phyloP scores from a whole-genome alignment of 2,113 vertebrate genomes.

The Apaloderma vittatum region DNA sequence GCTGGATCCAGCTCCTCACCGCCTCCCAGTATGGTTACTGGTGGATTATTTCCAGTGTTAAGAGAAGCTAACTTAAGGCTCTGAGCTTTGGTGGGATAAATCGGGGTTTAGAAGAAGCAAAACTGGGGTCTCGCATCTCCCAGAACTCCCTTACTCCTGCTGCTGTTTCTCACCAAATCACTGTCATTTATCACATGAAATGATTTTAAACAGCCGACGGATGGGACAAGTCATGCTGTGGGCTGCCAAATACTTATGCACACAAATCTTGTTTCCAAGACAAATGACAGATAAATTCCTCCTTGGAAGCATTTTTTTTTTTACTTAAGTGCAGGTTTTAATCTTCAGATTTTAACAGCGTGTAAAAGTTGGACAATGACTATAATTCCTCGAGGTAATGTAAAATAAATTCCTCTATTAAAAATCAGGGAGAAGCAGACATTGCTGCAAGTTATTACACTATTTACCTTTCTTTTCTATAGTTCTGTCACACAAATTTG shows the following conservation, averaged over 20 bases:
- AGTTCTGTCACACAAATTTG: neutral
- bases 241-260: neutral
- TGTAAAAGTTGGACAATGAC: neutral
- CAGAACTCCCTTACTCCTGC: neutral
- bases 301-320: neutral
- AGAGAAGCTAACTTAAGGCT: neutral
- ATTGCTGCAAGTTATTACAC: neutral
- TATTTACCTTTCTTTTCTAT: neutral
- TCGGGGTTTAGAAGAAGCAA: neutral
- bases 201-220: neutral
- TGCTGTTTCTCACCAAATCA: neutral
- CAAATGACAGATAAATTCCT: neutral
- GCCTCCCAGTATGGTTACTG: neutral
- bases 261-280: neutral
- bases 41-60: too few relatives aligned
- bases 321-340: neutral
- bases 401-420: neutral
- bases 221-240: neutral
- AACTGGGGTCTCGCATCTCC: neutral
- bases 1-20: neutral
- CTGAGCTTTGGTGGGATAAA: neutral
- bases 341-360: neutral
- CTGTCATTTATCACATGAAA: neutral
- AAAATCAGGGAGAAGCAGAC: neutral
- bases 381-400: neutral